Percentiles rank a stretch among this genome's conserved stretches.
These are phyloP conservation scores for Ammodytes marinus DNA, from an alignment of 2,113 vertebrate species.

Conservation along the genomic window DNA sequence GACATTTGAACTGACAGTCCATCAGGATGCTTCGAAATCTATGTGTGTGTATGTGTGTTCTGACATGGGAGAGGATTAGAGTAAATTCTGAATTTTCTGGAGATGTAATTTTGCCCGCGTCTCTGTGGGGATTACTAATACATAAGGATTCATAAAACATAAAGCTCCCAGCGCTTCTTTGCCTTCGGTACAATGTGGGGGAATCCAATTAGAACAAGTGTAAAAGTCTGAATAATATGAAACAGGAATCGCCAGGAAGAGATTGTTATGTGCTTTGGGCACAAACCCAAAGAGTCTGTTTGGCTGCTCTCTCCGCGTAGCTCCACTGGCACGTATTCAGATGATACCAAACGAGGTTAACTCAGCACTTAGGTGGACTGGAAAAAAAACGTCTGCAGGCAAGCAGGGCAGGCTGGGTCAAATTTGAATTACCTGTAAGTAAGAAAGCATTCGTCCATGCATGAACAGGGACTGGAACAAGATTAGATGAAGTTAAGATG, in stretches of 20 bases:
- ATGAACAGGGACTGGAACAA: constrained; percentile 19
- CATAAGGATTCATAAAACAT: constrained; percentile 57
- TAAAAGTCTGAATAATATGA: constrained; percentile 42
- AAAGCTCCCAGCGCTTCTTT: constrained; percentile 2
- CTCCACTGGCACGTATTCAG: constrained; percentile 44
- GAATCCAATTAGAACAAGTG: constrained; percentile 55
- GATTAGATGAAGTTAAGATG: constrained; percentile 1
- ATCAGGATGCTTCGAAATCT: constrained; percentile 9
- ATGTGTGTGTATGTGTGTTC: constrained; percentile 1
- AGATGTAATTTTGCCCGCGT: constrained; percentile 29
- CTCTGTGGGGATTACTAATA: constrained; percentile 41
- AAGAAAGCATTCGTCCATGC: constrained; percentile 15
- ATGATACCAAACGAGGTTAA: constrained; percentile 64
- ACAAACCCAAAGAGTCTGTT: constrained; percentile 41
- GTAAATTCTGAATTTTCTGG: constrained; percentile 27
- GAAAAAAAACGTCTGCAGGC: constrained; percentile 47
- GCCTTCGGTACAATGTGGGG: constrained; percentile 27
- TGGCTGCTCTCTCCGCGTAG: constrained; percentile 36
- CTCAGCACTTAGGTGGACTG: constrained; percentile 43
- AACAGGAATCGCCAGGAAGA: constrained; percentile 7
- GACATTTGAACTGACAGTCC: constrained; percentile 51
- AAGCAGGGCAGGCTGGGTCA: constrained; percentile 5
- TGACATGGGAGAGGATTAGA: neutral
- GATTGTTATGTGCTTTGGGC: constrained; percentile 59
- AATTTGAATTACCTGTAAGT: constrained; percentile 23